Evolutionary conservation across 2,888 invertebrate species (phyloP).

Genomic region (Cryptophagus acutangulus): DNA sequence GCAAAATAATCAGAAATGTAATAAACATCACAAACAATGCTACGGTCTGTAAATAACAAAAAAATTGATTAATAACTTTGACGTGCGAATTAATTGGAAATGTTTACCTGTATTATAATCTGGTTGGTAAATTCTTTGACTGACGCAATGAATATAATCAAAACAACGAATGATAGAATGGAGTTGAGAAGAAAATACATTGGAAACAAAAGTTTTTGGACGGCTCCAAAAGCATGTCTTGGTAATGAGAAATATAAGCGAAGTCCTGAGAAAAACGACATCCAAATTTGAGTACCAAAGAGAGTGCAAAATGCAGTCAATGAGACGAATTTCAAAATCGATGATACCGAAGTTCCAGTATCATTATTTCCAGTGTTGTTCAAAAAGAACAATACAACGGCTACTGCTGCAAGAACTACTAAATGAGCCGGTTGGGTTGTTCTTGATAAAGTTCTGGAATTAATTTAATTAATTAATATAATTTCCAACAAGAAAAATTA

Average conservation of each 20-base stretch:
- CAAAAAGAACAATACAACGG: conserved; percentile 51
- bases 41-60: conserved; percentile 55
- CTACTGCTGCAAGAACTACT: conserved; percentile 59
- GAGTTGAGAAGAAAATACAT: conserved; percentile 80
- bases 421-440: conserved; percentile 77
- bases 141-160: conserved; percentile 67
- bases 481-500: too few species aligned
- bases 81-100: neutral
- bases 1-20: conserved; percentile 69
- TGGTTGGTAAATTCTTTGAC: too few species aligned
- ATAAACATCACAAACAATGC: conserved; percentile 63
- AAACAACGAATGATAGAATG: conserved; percentile 65
- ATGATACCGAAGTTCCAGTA: conserved; percentile 40
- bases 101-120: conserved; percentile 52
- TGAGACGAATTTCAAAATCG: conserved; percentile 62
- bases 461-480: too few species aligned
- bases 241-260: conserved; percentile 81
- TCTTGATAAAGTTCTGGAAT: conserved; percentile 63
- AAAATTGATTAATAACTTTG: conserved; percentile 5
- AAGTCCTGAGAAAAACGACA: conserved; percentile 86
- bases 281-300: conserved; percentile 87
- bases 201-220: conserved; percentile 82
- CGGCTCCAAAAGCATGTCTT: conserved; percentile 80
- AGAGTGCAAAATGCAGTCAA: conserved; percentile 74
- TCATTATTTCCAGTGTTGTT: conserved; percentile 36